Evolutionary conservation across 2,113 vertebrate species (phyloP).

Genomic region (Hippocampus comes): DNA sequence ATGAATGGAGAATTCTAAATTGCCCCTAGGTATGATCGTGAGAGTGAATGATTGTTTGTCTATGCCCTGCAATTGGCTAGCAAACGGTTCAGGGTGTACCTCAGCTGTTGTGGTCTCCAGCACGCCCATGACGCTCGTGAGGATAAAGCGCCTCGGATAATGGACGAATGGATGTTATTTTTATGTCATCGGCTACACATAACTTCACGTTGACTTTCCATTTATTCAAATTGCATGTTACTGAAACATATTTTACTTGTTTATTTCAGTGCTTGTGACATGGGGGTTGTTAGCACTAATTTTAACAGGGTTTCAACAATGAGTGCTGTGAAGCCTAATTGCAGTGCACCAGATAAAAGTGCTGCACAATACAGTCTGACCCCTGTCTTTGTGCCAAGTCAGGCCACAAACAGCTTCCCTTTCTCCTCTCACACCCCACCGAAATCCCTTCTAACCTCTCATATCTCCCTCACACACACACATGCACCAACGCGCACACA

Average conservation of each 20-base stretch:
- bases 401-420: constrained; percentile 58
- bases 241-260: not conserved
- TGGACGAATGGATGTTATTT: not conserved
- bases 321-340: constrained; percentile 56
- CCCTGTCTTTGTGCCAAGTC: constrained; percentile 65
- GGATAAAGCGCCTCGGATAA: no score
- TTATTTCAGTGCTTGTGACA: not conserved
- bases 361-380: constrained; percentile 44
- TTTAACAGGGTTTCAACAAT: constrained; percentile 30
- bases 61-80: no score
- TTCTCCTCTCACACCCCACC: constrained; percentile 57
- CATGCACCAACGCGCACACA: constrained; percentile 21
- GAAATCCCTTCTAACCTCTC: constrained; percentile 49
- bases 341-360: constrained; percentile 57
- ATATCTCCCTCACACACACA: constrained; percentile 18
- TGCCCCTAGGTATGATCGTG: no score
- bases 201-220: not conserved
- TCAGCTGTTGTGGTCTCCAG: no score
- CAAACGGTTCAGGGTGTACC: no score
- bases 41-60: no score
- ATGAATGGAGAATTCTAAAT: no score
- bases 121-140: no score
- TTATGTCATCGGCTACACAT: not conserved
- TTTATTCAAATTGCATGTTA: not conserved
- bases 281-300: constrained; percentile 16